Conservation (phyloP, 1,140 invertebrate species). For the Zaprionus davidi region DNA sequence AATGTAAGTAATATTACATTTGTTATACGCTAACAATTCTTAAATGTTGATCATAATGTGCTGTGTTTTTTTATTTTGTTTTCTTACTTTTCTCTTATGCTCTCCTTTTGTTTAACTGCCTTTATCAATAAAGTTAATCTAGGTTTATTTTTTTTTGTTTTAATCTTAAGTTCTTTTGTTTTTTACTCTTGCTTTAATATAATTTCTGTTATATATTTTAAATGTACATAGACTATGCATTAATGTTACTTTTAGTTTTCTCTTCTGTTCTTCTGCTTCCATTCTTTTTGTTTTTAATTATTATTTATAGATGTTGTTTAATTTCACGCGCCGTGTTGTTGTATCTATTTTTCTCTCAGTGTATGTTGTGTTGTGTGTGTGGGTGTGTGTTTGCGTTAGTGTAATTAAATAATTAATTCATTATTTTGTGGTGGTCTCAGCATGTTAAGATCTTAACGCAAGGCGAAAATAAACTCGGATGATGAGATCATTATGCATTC, state of each 20-base stretch:
- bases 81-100: slow-evolving; percentile 29
- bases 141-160: slow-evolving; percentile 66
- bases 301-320: slow-evolving; percentile 73
- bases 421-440: slow-evolving; percentile 52
- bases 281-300: slow-evolving; percentile 43
- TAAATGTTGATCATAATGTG: slow-evolving; percentile 63
- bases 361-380: slow-evolving; percentile 22
- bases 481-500: slow-evolving; percentile 82
- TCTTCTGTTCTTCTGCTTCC: slow-evolving; percentile 22
- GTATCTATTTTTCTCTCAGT: slow-evolving; percentile 30
- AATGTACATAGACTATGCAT: slow-evolving; percentile 81
- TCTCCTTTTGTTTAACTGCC: slow-evolving; percentile 46
- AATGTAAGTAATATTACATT: slow-evolving; percentile 74
- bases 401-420: slow-evolving; percentile 42
- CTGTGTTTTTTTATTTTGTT: slow-evolving; percentile 25
- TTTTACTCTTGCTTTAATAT: slow-evolving; percentile 65
- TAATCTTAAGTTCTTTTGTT: slow-evolving; percentile 60
- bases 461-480: slow-evolving; percentile 84
- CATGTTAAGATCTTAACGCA: slow-evolving; percentile 62
- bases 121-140: slow-evolving; percentile 72
- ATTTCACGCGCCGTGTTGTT: slow-evolving; percentile 69
- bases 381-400: slow-evolving; percentile 13
- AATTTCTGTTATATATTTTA: slow-evolving; percentile 76
- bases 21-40: slow-evolving; percentile 75
- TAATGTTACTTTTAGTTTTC: slow-evolving; percentile 67